A percentile compares a stretch with the other conserved stretches of the same genome.
phyloP scores from a whole-genome alignment of 2,888 invertebrate species.

The Platerodrilus igneus region DNA sequence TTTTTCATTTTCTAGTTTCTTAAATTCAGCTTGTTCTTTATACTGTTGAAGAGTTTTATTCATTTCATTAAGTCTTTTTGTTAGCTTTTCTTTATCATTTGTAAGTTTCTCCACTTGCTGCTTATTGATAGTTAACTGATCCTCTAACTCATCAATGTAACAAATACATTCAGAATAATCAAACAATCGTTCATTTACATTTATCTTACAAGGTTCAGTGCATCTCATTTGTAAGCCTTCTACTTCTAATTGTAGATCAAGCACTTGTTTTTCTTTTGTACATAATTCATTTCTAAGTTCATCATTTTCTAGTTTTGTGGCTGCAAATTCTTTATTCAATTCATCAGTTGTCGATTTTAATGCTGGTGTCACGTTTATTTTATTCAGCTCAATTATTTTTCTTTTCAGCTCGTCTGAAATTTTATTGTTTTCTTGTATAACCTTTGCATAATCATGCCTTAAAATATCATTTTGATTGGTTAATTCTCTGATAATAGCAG shows the following conservation, averaged over 20 bases:
- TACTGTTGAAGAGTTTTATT: slow-evolving; percentile 17
- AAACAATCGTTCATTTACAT: background rate
- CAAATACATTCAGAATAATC: background rate
- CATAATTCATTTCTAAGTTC: background rate
- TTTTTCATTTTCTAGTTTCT: slow-evolving; percentile 19
- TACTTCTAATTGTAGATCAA: background rate
- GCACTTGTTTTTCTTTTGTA: background rate
- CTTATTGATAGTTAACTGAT: slow-evolving; percentile 2
- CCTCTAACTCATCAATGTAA: background rate
- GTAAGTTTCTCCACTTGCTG: slow-evolving; percentile 9
- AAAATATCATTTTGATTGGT: background rate
- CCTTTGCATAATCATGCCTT: slow-evolving; percentile 7
- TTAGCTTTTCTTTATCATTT: slow-evolving; percentile 14
- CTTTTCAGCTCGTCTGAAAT: background rate
- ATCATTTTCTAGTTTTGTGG: background rate
- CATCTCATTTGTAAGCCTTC: background rate
- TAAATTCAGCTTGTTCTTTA: slow-evolving; percentile 19
- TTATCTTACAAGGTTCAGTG: background rate
- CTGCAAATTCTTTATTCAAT: background rate
- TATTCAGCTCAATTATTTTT: background rate
- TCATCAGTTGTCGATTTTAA: background rate
- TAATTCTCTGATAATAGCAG: slow-evolving; percentile 1
- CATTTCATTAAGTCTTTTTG: slow-evolving; percentile 12
- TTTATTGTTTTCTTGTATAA: background rate
- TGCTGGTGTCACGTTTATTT: background rate